A percentile compares a stretch with the other conserved stretches of the same genome.
These are phyloP conservation scores for Cynopterus brachyotis DNA, from an alignment of 2,113 vertebrate genomes.

Conservation along the genomic window DNA sequence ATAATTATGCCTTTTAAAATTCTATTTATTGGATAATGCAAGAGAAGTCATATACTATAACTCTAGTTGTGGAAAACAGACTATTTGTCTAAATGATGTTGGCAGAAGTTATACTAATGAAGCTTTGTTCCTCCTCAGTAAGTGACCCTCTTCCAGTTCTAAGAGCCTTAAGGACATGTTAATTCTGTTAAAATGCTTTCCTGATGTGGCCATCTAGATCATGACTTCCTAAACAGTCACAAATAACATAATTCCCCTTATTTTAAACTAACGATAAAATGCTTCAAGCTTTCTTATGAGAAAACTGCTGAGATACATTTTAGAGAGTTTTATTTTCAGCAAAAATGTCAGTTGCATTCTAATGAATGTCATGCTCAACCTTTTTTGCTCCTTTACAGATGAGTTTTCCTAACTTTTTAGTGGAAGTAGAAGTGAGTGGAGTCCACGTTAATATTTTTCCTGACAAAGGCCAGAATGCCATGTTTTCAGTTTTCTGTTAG, in stretches of 20 bases:
- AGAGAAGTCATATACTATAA: background rate
- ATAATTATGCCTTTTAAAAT: slow-evolving; percentile 37
- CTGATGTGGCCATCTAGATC: background rate
- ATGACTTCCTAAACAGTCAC: background rate
- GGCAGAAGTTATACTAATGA: background rate
- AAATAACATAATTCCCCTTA: background rate
- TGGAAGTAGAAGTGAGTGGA: background rate
- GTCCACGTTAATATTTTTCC: background rate
- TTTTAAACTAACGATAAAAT: slow-evolving; percentile 50
- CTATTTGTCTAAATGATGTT: background rate
- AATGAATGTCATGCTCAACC: background rate
- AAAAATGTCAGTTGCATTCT: slow-evolving; percentile 21
- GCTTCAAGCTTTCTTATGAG: slow-evolving; percentile 9
- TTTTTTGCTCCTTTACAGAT: background rate
- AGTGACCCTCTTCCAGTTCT: background rate
- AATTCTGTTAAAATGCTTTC: background rate
- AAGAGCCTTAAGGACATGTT: background rate
- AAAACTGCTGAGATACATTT: slow-evolving; percentile 51
- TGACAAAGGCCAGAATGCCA: background rate
- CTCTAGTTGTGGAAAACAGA: background rate
- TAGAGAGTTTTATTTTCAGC: slow-evolving; percentile 53
- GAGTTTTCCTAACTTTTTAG: background rate
- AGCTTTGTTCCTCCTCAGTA: background rate
- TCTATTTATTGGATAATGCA: background rate
- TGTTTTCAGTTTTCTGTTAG: background rate